Evolutionary conservation across 30 jellyfish, hydroid and myxozoan species (phyloP), one percentile per base, ranked within the genome.

Genomic region (Turritopsis rubra): DNA sequence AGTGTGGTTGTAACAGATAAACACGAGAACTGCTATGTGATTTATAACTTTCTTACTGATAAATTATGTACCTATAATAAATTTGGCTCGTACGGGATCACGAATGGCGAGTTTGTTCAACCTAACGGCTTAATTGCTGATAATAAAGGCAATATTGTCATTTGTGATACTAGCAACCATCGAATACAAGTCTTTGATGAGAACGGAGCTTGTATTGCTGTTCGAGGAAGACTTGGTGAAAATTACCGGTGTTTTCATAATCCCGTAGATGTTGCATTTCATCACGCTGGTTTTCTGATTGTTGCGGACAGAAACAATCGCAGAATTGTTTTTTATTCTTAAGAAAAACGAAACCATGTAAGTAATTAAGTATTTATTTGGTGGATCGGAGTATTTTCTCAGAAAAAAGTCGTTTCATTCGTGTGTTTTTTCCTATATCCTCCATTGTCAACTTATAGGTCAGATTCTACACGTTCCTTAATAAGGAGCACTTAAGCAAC

Each of bases 161-260:
- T 88, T 8, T 88, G 85, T 0, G 96, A 88, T 76, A 72, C 91
- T 7, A 88, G 91, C 16, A 88, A 88, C 29, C 88, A 88, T 70
- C 86, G 96, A 21, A 72, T 88, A 28, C 96, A 88, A 30, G 91
- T 88, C 18, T 54, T 88, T 20, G 77, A 83, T 52, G 71, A 31
- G 28, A 85, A 79, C 21, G 27, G 53, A 21, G 88, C 70, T 21
- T 76, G 29, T 18, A 22, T 74, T 1, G 88, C 91, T n/a, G 79
- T 79, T 26, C 71, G 83, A 26, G 96, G 96, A 27, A 78, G 89
- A 53, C 88, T 88, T 5, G 96, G 96, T 0, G 84, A 86, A 0
- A 80, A 85, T 52, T 88, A 82, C 21, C 88, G 91, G 3, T 83
- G 96, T 80, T 86, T 88, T 71, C 87, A 88, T 65, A 82, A 31